Evolutionary conservation across 2,797 vertebrate species (phyloP).

Genomic region (Etheostoma perlongum): DNA sequence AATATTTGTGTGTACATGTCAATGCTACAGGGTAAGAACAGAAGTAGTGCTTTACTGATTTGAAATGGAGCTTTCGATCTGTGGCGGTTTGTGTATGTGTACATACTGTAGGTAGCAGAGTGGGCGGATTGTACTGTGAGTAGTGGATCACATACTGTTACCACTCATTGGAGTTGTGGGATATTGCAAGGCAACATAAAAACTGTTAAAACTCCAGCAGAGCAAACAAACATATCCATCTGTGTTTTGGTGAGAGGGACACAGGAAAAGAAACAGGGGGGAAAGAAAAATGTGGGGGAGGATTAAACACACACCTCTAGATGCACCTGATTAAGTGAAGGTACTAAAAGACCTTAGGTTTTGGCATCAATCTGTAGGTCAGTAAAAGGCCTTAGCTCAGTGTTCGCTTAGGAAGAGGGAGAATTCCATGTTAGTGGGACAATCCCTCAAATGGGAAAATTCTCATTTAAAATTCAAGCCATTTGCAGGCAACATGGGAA

Average conservation of each 20-base stretch:
- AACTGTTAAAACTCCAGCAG: slow-evolving; percentile 61
- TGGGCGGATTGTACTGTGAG: slow-evolving; percentile 39
- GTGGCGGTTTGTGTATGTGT: slow-evolving; percentile 44
- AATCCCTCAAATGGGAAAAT: slow-evolving; percentile 38
- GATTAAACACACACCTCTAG: not conserved
- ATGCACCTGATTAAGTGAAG: slow-evolving; percentile 16
- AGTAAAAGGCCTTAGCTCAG: not conserved
- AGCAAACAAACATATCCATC: slow-evolving; percentile 59
- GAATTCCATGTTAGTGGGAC: slow-evolving; percentile 13
- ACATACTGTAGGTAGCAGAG: slow-evolving; percentile 23
- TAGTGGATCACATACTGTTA: slow-evolving; percentile 58
- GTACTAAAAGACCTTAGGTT: slow-evolving; percentile 13
- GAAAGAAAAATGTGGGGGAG: slow-evolving; percentile 5
- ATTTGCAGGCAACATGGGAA: slow-evolving; percentile 57
- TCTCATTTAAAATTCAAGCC: slow-evolving; percentile 53
- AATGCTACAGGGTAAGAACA: slow-evolving; percentile 9
- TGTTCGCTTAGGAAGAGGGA: slow-evolving; percentile 14
- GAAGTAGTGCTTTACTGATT: not conserved
- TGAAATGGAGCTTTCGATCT: slow-evolving; percentile 23
- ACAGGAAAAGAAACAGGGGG: slow-evolving; percentile 20
- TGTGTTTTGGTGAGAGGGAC: slow-evolving; percentile 24
- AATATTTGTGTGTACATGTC: slow-evolving; percentile 16
- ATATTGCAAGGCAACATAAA: slow-evolving; percentile 48
- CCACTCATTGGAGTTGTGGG: slow-evolving; percentile 57
- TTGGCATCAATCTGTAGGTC: not conserved